phyloP scores from a whole-genome alignment of 2,113 vertebrate genomes.

The Gymnobelideus leadbeateri region DNA sequence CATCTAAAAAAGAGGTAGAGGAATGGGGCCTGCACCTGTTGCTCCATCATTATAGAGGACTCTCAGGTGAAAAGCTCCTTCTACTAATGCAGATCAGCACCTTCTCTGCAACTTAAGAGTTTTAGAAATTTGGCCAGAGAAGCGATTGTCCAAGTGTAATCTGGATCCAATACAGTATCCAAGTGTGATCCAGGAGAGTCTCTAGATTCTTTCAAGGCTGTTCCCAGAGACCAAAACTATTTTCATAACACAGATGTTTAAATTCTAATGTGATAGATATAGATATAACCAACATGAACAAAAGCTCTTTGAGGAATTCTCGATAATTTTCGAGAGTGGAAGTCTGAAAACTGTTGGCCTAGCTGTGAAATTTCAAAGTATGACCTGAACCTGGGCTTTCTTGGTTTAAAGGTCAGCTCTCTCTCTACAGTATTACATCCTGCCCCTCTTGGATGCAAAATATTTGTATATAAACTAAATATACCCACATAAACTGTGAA shows the following conservation, averaged over 20 bases:
- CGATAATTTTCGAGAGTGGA: not conserved
- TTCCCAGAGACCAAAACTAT: not conserved
- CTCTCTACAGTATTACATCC: not conserved
- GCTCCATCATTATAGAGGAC: not conserved
- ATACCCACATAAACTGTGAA: not conserved
- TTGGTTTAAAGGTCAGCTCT: not conserved
- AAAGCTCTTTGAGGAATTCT: not conserved
- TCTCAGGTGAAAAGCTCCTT: not conserved
- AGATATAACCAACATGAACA: not conserved
- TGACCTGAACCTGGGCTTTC: not conserved
- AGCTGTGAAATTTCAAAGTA: not conserved
- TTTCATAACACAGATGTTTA: not conserved
- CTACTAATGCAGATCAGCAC: not conserved
- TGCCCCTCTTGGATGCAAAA: constrained; percentile 24
- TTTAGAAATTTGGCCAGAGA: not conserved
- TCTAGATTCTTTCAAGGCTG: not conserved
- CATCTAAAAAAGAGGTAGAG: constrained; percentile 13
- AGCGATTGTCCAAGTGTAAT: not conserved
- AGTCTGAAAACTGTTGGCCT: not conserved
- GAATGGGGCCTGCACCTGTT: not conserved
- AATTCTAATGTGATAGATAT: not conserved
- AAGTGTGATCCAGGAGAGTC: too few relatives aligned
- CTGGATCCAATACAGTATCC: too few relatives aligned
- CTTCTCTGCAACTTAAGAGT: not conserved
- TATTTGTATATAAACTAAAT: constrained; percentile 24